These are phyloP conservation scores for Thymelicus lineola DNA, from an alignment of 2,888 invertebrate genomes.

Conservation along the genomic window DNA sequence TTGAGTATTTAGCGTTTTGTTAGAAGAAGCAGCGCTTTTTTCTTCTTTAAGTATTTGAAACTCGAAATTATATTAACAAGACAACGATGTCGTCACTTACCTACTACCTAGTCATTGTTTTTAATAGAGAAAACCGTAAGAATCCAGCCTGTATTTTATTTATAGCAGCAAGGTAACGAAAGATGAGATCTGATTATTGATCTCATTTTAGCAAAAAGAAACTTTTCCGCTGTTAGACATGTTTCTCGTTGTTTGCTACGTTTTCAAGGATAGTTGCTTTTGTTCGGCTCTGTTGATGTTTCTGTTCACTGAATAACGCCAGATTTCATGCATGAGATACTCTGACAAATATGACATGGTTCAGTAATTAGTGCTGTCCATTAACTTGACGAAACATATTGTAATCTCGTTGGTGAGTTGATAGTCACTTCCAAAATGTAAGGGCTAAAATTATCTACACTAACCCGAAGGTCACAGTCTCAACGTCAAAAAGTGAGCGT, in stretches of 20 bases:
- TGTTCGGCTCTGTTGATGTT: slow-evolving; percentile 28
- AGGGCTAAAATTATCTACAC: background rate
- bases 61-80: no score
- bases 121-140: no score
- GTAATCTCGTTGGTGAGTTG: background rate
- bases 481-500: no score
- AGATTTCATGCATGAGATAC: slow-evolving; percentile 24
- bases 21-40: no score
- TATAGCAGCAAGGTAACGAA: background rate
- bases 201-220: slow-evolving; percentile 11
- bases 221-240: slow-evolving; percentile 22
- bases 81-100: no score
- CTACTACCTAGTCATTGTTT: no score
- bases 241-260: slow-evolving; percentile 18
- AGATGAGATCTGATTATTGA: slow-evolving; percentile 15
- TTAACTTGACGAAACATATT: background rate
- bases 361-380: background rate
- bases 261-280: slow-evolving; percentile 18
- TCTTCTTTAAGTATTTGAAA: no score
- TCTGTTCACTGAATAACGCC: slow-evolving; percentile 29
- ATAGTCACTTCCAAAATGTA: background rate
- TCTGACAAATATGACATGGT: slow-evolving; percentile 1
- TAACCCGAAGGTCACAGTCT: no score
- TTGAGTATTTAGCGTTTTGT: no score
- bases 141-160: background rate